phyloP scores from a whole-genome alignment of 2,888 invertebrate genomes.

The Oscheius sp. region DNA sequence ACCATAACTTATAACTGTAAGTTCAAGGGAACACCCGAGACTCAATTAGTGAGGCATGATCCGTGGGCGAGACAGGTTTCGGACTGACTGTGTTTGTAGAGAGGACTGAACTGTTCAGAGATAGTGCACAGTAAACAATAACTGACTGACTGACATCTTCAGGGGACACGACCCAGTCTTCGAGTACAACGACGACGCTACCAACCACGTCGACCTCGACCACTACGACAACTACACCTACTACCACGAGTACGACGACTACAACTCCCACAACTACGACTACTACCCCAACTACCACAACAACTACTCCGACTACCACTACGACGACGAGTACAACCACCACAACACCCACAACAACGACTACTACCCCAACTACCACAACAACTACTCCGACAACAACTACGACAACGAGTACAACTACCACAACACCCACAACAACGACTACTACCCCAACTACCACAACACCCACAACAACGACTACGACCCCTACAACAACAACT shows the following conservation, averaged over 20 bases:
- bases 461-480: neutral
- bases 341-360: neutral
- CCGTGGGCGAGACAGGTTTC: too few relatives aligned
- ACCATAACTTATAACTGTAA: neutral
- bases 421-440: neutral
- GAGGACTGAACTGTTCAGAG: too few relatives aligned
- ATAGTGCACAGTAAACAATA: too few relatives aligned
- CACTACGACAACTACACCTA: neutral
- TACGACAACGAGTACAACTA: neutral
- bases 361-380: neutral
- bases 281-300: neutral
- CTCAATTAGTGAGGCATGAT: too few relatives aligned
- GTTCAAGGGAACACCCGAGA: too few relatives aligned
- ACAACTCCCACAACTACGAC: neutral
- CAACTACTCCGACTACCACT: neutral
- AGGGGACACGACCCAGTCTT: slow-evolving; percentile 5
- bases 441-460: neutral
- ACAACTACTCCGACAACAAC: neutral
- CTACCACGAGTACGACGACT: neutral
- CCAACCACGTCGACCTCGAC: neutral
- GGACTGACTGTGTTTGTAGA: too few relatives aligned
- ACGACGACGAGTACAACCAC: neutral
- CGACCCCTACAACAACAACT: neutral
- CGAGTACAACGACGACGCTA: neutral
- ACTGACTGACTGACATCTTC: neutral